These are phyloP conservation scores for Caprella mutica DNA, from an alignment of 2,888 invertebrate genomes.

Conservation along the genomic window DNA sequence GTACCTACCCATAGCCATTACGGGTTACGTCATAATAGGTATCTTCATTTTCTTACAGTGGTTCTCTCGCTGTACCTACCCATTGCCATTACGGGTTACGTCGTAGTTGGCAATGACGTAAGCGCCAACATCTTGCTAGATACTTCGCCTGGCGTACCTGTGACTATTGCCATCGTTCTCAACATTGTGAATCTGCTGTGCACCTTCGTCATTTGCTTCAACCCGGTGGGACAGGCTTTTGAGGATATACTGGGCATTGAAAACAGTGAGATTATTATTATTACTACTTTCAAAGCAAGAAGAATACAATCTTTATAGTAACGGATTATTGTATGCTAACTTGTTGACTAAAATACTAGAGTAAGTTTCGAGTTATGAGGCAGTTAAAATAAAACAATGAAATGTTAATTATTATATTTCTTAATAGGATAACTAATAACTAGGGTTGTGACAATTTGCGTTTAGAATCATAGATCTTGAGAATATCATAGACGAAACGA, in stretches of 20 bases:
- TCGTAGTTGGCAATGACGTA: conserved; percentile 51
- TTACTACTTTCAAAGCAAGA: too few species aligned
- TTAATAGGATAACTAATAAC: background rate
- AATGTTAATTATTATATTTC: background rate
- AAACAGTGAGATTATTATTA: conserved; percentile 46
- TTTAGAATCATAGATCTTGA: too few species aligned
- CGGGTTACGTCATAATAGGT: conserved; percentile 55
- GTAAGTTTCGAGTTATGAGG: too few species aligned
- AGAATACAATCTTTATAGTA: too few species aligned
- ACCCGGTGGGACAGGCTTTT: conserved; percentile 58
- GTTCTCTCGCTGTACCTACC: conserved; percentile 50
- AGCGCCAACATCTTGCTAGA: conserved; percentile 51
- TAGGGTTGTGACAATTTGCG: too few species aligned
- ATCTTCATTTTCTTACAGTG: conserved; percentile 46
- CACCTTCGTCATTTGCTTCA: conserved; percentile 57
- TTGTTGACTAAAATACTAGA: too few species aligned
- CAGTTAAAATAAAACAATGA: too few species aligned
- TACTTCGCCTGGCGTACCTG: conserved; percentile 45
- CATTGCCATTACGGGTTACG: conserved; percentile 52
- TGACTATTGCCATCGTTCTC: conserved; percentile 51
- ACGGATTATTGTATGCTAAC: too few species aligned
- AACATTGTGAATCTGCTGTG: conserved; percentile 55
- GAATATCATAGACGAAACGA: too few species aligned
- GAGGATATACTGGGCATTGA: conserved; percentile 54
- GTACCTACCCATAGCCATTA: conserved; percentile 51